These are phyloP conservation scores for Lasiommata megera DNA, from an alignment of 2,888 invertebrate genomes.

Conservation along the genomic window DNA sequence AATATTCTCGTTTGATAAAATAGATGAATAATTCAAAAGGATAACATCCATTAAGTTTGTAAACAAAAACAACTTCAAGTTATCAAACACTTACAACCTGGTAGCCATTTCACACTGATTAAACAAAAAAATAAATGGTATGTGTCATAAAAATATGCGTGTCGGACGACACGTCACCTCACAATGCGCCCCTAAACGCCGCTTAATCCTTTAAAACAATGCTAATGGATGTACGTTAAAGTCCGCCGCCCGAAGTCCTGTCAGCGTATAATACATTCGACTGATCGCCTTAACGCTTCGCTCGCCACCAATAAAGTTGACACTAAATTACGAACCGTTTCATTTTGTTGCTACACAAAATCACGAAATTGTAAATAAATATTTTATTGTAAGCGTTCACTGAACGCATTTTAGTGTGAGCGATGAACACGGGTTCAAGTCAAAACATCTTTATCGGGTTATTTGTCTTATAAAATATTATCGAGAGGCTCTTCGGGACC, in stretches of 20 bases:
- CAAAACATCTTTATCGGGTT: constrained; percentile 82
- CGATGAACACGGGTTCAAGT: constrained; percentile 81
- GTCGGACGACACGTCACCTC: constrained; percentile 58
- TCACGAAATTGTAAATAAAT: constrained; percentile 75
- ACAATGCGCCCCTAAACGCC: constrained; percentile 61
- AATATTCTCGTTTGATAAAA: no score
- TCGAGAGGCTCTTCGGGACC: constrained; percentile 78
- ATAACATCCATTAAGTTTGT: constrained; percentile 25
- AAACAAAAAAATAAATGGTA: constrained; percentile 60
- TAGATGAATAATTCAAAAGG: constrained; percentile 4
- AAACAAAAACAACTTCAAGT: constrained; percentile 38
- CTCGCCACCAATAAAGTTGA: constrained; percentile 76
- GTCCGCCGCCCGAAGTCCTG: constrained; percentile 68
- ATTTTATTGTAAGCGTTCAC: constrained; percentile 77
- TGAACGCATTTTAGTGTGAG: constrained; percentile 80
- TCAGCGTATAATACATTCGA: constrained; percentile 67
- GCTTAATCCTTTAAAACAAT: constrained; percentile 80
- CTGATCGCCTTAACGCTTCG: constrained; percentile 74
- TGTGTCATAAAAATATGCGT: constrained; percentile 78
- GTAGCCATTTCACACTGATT: constrained; percentile 74
- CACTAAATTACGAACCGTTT: constrained; percentile 71
- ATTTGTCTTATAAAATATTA: constrained; percentile 82
- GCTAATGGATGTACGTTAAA: constrained; percentile 77
- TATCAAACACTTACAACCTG: constrained; percentile 59
- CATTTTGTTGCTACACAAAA: constrained; percentile 65